A percentile compares a stretch with the other conserved stretches of the same genome.
Conservation (phyloP, 2,113 vertebrate genomes). For the Axis porcinus region DNA sequence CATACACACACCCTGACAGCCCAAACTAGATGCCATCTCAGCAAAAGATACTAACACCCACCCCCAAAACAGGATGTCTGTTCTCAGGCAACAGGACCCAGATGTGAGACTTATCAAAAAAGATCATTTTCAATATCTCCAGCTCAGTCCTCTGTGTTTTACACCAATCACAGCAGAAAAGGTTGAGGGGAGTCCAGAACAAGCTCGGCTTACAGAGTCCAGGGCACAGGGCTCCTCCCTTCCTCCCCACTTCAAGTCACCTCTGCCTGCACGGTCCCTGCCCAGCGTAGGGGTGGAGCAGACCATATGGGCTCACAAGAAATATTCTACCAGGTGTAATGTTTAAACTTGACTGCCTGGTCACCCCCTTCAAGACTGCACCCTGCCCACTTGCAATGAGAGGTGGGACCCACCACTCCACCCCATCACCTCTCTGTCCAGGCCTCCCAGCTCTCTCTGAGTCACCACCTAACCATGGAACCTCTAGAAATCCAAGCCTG, state of each 20-base stretch:
- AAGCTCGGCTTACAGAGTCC: neutral
- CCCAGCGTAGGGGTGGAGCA: neutral
- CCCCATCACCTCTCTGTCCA: neutral
- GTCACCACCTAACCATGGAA: neutral
- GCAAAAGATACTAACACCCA: neutral
- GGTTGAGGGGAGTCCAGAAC: neutral
- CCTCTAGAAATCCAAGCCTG: neutral
- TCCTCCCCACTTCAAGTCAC: neutral
- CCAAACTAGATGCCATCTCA: neutral
- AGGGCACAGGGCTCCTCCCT: too few species aligned
- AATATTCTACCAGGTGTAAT: neutral
- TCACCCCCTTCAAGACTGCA: neutral
- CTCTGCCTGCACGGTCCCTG: slow-evolving; percentile 8
- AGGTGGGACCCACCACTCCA: neutral
- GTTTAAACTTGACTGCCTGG: neutral
- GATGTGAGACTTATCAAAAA: neutral
- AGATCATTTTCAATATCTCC: neutral
- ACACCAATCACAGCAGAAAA: neutral
- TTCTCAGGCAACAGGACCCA: neutral
- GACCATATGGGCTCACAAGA: slow-evolving; percentile 56
- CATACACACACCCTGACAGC: neutral
- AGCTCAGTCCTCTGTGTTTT: neutral
- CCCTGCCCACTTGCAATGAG: neutral
- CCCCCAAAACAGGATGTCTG: neutral
- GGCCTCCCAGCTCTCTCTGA: neutral